phyloP scores from a whole-genome alignment of 2,888 invertebrate genomes.

The Zygothrica quintamaculata region DNA sequence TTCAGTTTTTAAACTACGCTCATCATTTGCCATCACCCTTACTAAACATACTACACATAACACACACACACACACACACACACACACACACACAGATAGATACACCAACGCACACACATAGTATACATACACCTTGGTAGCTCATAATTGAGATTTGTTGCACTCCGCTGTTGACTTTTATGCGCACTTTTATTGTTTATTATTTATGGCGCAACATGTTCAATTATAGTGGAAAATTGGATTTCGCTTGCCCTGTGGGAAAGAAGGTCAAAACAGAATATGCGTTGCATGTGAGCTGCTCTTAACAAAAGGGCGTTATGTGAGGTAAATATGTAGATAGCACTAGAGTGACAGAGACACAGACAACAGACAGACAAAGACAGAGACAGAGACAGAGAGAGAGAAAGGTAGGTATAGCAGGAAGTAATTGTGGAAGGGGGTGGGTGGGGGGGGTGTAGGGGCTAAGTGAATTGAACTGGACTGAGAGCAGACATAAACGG shows the following conservation, averaged over 20 bases:
- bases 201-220: constrained; percentile 74
- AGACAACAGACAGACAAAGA: no score
- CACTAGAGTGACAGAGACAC: no score
- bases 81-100: constrained; percentile 7
- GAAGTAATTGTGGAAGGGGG: no score
- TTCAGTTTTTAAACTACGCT: constrained; percentile 28
- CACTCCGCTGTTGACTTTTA: constrained; percentile 69
- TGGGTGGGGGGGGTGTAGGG: not conserved
- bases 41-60: constrained; percentile 3
- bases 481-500: not conserved
- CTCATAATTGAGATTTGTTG: constrained; percentile 78
- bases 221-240: constrained; percentile 76
- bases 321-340: no score
- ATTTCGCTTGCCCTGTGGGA: constrained; percentile 45
- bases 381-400: no score
- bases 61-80: constrained; percentile 5
- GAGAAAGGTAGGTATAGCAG: no score
- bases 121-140: constrained; percentile 40
- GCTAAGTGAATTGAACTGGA: no score
- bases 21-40: not conserved
- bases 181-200: constrained; percentile 73
- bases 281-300: constrained; percentile 5
- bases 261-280: constrained; percentile 31
- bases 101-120: constrained; percentile 11
- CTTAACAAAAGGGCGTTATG: no score